Evolutionary conservation across 2,888 invertebrate species (phyloP).

Genomic region (Scaptomyza flava): DNA sequence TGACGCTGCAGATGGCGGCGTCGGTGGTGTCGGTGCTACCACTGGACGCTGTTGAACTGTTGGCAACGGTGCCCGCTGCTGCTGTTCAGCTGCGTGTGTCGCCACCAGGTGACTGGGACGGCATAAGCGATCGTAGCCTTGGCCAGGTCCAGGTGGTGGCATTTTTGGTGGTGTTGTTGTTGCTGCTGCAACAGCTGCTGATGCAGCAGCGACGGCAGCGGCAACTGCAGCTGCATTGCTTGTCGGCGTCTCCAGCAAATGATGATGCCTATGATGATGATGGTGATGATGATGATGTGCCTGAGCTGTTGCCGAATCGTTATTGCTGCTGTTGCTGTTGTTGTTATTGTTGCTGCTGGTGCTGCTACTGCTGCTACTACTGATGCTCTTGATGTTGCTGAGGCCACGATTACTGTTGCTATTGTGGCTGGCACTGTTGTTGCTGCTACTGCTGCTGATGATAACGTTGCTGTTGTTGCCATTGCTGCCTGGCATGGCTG

Average conservation of each 20-base stretch:
- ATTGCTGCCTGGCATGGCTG: constrained; percentile 11
- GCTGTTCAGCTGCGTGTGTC: constrained; percentile 31
- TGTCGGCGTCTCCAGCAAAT: constrained; percentile 64
- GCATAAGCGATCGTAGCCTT: constrained; percentile 59
- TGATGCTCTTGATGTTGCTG: constrained; percentile 49
- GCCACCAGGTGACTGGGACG: constrained; percentile 35
- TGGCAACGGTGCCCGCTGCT: constrained; percentile 37
- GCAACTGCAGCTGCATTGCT: constrained; percentile 56
- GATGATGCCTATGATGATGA: constrained; percentile 76
- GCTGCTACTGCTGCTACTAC: constrained; percentile 45
- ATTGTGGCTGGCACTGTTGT: constrained; percentile 19
- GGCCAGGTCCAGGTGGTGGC: constrained; percentile 20
- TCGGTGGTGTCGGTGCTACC: not conserved
- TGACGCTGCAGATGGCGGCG: not conserved
- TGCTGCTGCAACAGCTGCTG: constrained; percentile 27
- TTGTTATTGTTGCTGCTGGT: constrained; percentile 15
- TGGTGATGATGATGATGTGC: constrained; percentile 70
- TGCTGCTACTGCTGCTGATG: constrained; percentile 7
- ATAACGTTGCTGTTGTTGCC: not conserved
- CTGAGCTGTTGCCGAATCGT: constrained; percentile 49
- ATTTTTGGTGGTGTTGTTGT: constrained; percentile 43
- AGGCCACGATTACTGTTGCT: constrained; percentile 24
- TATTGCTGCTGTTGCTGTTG: constrained; percentile 37
- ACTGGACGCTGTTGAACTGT: constrained; percentile 52
- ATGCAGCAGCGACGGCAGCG: constrained; percentile 54